These are phyloP conservation scores for Micrasema minimum DNA, from an alignment of 1,140 invertebrate species.

Conservation along the genomic window DNA sequence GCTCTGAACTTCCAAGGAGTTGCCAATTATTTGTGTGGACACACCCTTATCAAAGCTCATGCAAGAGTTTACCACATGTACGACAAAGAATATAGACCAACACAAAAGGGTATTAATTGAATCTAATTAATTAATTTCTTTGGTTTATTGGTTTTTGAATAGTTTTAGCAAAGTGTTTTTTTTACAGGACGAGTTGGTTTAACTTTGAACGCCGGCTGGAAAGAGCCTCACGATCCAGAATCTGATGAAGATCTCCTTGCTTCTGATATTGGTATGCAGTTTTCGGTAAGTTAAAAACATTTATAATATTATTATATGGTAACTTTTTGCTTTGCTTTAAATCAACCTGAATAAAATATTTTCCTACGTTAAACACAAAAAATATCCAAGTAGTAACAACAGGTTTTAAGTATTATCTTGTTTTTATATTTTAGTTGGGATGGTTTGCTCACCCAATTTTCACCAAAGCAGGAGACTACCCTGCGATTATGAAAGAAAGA, in stretches of 20 bases:
- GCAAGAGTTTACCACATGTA: slow-evolving; percentile 69
- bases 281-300: slow-evolving; percentile 27
- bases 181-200: slow-evolving; percentile 29
- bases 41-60: slow-evolving; percentile 67
- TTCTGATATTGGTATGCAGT: slow-evolving; percentile 21
- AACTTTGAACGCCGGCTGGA: slow-evolving; percentile 29
- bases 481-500: slow-evolving; percentile 55
- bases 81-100: slow-evolving; percentile 67
- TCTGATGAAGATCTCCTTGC: slow-evolving; percentile 13
- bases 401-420: too few relatives aligned
- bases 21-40: slow-evolving; percentile 65
- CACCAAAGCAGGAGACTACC: slow-evolving; percentile 57
- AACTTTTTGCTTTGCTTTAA: background rate
- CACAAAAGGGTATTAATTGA: slow-evolving; percentile 69
- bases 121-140: too few relatives aligned
- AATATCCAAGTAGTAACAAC: background rate
- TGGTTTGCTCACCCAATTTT: slow-evolving; percentile 57
- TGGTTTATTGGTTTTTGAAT: too few relatives aligned
- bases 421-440: slow-evolving; percentile 53
- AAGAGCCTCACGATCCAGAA: slow-evolving; percentile 3
- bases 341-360: background rate
- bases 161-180: slow-evolving; percentile 4
- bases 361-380: background rate
- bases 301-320: background rate
- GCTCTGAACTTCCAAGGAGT: slow-evolving; percentile 58